phyloP scores from a whole-genome alignment of 2,113 vertebrate species.

The Myrmecobius fasciatus region DNA sequence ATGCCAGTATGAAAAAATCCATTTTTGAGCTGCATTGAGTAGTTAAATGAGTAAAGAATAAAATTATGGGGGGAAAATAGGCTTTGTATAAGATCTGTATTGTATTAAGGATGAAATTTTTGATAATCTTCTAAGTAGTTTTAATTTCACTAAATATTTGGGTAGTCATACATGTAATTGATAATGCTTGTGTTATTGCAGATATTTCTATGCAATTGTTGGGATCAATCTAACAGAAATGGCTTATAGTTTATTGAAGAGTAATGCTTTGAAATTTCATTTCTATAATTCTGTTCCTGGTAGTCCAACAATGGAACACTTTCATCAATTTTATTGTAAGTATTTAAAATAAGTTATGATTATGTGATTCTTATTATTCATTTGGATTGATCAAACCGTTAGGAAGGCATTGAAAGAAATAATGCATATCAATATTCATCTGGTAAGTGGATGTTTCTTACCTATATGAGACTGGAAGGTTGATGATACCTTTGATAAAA shows the following conservation, averaged over 20 bases:
- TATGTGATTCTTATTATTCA: neutral
- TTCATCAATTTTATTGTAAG: slow-evolving; percentile 98
- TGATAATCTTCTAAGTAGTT: neutral
- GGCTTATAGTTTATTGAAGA: slow-evolving; percentile 96
- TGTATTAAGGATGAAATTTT: slow-evolving; percentile 30
- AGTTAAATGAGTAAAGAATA: neutral
- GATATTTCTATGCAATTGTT: slow-evolving; percentile 98
- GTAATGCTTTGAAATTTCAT: slow-evolving; percentile 91
- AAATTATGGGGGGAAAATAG: neutral
- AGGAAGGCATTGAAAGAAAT: neutral
- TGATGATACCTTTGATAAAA: slow-evolving; percentile 1
- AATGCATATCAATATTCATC: neutral
- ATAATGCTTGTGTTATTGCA: slow-evolving; percentile 77
- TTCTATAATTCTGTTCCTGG: slow-evolving; percentile 93
- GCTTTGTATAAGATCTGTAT: neutral
- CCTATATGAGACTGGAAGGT: neutral
- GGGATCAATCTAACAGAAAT: slow-evolving; percentile 99
- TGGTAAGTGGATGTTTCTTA: neutral
- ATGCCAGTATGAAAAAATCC: neutral
- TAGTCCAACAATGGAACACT: slow-evolving; percentile 89
- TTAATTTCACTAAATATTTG: slow-evolving; percentile 15
- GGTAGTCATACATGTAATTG: slow-evolving; percentile 33
- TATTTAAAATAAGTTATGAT: slow-evolving; percentile 57
- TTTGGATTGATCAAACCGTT: neutral
- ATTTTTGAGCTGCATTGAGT: neutral